These are phyloP conservation scores for Sander lucioperca DNA, from an alignment of 2,113 vertebrate genomes.

Conservation along the genomic window DNA sequence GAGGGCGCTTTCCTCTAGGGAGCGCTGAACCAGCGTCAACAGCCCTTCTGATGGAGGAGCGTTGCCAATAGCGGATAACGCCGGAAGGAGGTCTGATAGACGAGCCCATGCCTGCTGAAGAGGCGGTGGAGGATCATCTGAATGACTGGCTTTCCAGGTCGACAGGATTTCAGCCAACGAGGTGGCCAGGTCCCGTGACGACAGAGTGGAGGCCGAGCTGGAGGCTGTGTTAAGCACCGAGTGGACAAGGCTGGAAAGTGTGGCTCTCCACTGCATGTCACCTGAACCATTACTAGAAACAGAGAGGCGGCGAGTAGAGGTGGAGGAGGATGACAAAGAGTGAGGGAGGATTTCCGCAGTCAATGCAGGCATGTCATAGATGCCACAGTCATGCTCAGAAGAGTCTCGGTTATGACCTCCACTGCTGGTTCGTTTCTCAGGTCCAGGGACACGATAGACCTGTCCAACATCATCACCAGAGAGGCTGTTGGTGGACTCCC, in stretches of 20 bases:
- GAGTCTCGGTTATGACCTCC: slow-evolving; percentile 56
- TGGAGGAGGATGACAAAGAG: slow-evolving; percentile 71
- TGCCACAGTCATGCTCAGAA: slow-evolving; percentile 82
- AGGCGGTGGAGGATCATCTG: slow-evolving; percentile 75
- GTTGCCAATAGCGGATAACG: slow-evolving; percentile 69
- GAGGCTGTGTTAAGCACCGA: slow-evolving; percentile 74
- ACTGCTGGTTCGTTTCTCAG: slow-evolving; percentile 62
- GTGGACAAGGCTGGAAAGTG: slow-evolving; percentile 81
- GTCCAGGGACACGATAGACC: slow-evolving; percentile 73
- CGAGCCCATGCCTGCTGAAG: slow-evolving; percentile 84
- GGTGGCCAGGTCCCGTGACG: slow-evolving; percentile 81
- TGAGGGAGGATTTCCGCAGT: slow-evolving; percentile 75
- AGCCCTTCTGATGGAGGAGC: slow-evolving; percentile 79
- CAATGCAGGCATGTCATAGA: slow-evolving; percentile 91
- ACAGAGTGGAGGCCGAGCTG: slow-evolving; percentile 53
- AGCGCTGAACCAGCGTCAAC: slow-evolving; percentile 77
- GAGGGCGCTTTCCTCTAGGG: slow-evolving; percentile 83
- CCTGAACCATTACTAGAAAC: slow-evolving; percentile 85
- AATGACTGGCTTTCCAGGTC: slow-evolving; percentile 82
- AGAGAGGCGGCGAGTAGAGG: slow-evolving; percentile 78
- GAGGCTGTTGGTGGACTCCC: slow-evolving; percentile 65
- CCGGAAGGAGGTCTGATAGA: slow-evolving; percentile 82
- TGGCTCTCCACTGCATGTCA: slow-evolving; percentile 81
- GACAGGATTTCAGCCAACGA: slow-evolving; percentile 84
- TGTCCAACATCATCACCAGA: slow-evolving; percentile 56